Evolutionary conservation across 2,888 invertebrate species (phyloP).

Genomic region (Pimpla rufipes): DNA sequence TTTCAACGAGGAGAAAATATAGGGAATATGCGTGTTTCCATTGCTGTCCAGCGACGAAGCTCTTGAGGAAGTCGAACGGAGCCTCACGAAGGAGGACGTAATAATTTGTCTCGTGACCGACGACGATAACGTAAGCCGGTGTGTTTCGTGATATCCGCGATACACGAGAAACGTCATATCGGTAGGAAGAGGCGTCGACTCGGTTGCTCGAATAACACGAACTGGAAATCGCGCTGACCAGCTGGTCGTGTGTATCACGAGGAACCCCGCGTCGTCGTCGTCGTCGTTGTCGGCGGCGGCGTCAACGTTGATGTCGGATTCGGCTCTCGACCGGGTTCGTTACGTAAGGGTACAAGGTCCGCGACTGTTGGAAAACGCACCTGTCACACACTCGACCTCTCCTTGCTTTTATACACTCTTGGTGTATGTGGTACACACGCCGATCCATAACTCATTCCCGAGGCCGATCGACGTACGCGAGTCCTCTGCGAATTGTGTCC

Average conservation of each 20-base stretch:
- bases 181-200: too few relatives aligned
- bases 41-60: too few relatives aligned
- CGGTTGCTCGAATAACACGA: not conserved
- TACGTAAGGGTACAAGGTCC: constrained; percentile 74
- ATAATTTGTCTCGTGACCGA: too few relatives aligned
- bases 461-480: constrained; percentile 35
- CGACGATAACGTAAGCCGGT: too few relatives aligned
- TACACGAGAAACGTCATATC: too few relatives aligned
- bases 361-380: constrained; percentile 66
- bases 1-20: too few relatives aligned
- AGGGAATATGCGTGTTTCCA: too few relatives aligned
- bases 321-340: constrained; percentile 54
- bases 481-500: constrained; percentile 25
- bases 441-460: constrained; percentile 48
- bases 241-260: constrained; percentile 29
- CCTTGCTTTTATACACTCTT: constrained; percentile 34
- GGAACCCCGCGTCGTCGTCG: constrained; percentile 12
- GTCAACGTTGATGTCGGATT: not conserved
- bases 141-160: too few relatives aligned
- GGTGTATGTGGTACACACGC: too few relatives aligned
- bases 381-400: constrained; percentile 64
- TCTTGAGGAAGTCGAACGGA: too few relatives aligned
- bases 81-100: too few relatives aligned
- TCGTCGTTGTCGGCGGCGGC: too few relatives aligned
- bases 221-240: constrained; percentile 9